A percentile compares a stretch with the other conserved stretches of the same genome.
phyloP scores from a whole-genome alignment of 2,797 vertebrate genomes.

The Scyliorhinus canicula region DNA sequence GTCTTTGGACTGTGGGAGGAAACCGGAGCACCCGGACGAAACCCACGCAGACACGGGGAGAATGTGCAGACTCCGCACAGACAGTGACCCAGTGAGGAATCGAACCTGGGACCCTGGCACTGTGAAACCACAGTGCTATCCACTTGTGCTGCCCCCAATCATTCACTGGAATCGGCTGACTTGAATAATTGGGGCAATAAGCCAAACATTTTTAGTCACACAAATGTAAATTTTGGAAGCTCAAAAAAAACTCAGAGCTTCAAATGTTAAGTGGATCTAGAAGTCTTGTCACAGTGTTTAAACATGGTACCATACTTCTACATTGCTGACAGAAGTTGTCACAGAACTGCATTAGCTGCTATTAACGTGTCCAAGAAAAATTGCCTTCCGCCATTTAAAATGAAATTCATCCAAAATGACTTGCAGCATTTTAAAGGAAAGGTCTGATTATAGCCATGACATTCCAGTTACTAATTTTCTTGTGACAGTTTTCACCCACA shows the following conservation, averaged over 20 bases:
- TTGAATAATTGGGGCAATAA: background rate
- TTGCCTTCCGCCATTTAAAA: background rate
- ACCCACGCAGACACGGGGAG: too few relatives aligned
- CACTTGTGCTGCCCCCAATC: too few relatives aligned
- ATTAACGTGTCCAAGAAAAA: background rate
- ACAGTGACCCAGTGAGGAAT: too few relatives aligned
- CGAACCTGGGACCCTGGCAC: too few relatives aligned
- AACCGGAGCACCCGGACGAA: too few relatives aligned
- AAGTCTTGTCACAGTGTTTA: background rate
- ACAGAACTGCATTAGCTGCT: background rate
- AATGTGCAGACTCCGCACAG: too few relatives aligned
- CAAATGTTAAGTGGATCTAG: background rate
- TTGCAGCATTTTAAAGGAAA: background rate
- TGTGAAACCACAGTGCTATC: too few relatives aligned
- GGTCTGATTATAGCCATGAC: background rate
- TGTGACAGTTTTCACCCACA: conserved; percentile 1
- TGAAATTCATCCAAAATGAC: conserved; percentile 25
- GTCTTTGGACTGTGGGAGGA: too few relatives aligned
- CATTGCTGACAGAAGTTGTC: background rate
- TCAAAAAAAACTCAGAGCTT: background rate
- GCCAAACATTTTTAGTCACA: conserved; percentile 5
- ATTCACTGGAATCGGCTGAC: background rate
- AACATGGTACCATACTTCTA: background rate
- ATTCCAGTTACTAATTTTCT: background rate
- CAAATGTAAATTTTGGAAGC: background rate